These are phyloP conservation scores for Harpegnathos saltator DNA, from an alignment of 1,140 invertebrate species.

Conservation along the genomic window DNA sequence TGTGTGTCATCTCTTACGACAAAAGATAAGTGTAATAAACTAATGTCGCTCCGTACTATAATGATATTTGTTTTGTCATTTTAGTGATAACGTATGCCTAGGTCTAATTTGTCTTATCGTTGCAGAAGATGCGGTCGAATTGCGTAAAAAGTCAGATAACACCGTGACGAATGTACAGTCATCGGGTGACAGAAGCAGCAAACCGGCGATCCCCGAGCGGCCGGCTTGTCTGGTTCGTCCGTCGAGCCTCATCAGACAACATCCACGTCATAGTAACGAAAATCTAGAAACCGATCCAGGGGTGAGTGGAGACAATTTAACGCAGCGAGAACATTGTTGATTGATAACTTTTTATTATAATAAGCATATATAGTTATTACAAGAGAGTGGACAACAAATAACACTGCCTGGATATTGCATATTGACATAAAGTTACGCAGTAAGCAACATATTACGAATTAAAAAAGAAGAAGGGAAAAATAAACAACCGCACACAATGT, in stretches of 20 bases:
- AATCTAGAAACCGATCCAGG: constrained; percentile 82
- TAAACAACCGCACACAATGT: not conserved
- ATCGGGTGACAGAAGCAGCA: constrained; percentile 82
- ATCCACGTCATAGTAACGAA: constrained; percentile 81
- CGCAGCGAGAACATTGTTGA: not conserved
- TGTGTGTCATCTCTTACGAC: not conserved
- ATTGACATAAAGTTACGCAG: constrained; percentile 71
- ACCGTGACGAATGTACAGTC: constrained; percentile 43
- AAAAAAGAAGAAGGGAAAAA: constrained; percentile 3
- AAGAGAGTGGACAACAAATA: constrained; percentile 68
- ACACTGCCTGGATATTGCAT: constrained; percentile 71
- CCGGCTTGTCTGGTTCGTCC: constrained; percentile 89
- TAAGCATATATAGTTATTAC: constrained; percentile 68
- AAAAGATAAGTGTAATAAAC: no score
- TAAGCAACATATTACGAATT: constrained; percentile 64
- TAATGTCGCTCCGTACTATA: no score
- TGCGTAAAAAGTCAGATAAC: constrained; percentile 81
- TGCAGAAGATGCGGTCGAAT: constrained; percentile 80
- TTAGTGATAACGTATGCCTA: not conserved
- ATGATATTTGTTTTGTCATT: not conserved
- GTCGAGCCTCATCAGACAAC: constrained; percentile 86
- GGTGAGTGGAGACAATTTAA: constrained; percentile 75
- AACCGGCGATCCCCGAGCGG: constrained; percentile 90
- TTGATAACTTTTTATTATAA: constrained; percentile 68
- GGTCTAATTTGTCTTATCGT: not conserved